These are phyloP conservation scores for Archaeoteleia sp. DNA, from an alignment of 2,888 invertebrate species.

Conservation along the genomic window DNA sequence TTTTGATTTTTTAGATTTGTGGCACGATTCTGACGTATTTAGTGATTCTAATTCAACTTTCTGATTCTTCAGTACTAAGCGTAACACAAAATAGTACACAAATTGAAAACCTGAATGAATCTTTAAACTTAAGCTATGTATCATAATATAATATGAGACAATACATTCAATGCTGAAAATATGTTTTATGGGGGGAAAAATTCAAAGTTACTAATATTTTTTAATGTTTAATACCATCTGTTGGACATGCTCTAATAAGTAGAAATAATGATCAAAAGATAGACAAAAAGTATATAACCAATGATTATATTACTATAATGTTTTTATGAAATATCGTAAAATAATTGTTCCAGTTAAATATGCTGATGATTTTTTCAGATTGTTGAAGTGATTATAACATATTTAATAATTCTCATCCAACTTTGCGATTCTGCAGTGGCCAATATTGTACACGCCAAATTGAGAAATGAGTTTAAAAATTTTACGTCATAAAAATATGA, in stretches of 20 bases:
- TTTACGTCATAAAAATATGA: too few relatives aligned
- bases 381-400: conserved; percentile 5
- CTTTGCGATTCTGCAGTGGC: background rate
- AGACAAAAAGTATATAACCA: too few relatives aligned
- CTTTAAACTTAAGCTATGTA: too few relatives aligned
- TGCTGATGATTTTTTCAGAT: background rate
- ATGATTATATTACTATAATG: conserved; percentile 4
- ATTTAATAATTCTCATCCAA: conserved; percentile 9
- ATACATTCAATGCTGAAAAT: too few relatives aligned
- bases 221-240: too few relatives aligned
- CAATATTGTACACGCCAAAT: too few relatives aligned
- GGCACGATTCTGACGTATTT: conserved; percentile 47
- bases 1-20: conserved; percentile 40
- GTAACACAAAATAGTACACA: conserved; percentile 10
- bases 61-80: conserved; percentile 30
- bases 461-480: too few relatives aligned
- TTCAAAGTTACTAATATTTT: too few relatives aligned
- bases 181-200: too few relatives aligned
- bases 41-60: conserved; percentile 44
- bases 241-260: too few relatives aligned
- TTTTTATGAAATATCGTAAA: background rate
- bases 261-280: too few relatives aligned
- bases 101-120: conserved; percentile 16
- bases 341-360: conserved; percentile 5
- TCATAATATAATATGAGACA: background rate